These are phyloP conservation scores for Eulimnadia texana DNA, from an alignment of 1,140 invertebrate species.

Conservation along the genomic window DNA sequence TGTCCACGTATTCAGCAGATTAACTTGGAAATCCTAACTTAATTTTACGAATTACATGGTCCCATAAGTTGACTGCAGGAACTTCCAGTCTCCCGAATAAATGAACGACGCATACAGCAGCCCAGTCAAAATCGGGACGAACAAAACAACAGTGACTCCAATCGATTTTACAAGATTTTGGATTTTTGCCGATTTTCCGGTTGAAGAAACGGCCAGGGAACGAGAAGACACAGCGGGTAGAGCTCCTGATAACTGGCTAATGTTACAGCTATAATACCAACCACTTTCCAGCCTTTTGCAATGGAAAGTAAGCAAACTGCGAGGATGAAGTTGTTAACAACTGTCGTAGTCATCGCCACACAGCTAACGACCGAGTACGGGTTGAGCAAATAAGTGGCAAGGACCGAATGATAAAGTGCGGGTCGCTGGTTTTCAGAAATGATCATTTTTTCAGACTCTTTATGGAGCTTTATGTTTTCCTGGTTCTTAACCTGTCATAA, in stretches of 20 bases:
- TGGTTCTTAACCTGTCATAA: conserved; percentile 18
- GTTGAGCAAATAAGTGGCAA: conserved; percentile 77
- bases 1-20: too few species aligned
- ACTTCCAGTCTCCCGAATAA: conserved; percentile 47
- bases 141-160: conserved; percentile 21
- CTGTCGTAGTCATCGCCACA: conserved; percentile 77
- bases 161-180: conserved; percentile 18
- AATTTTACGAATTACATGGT: conserved; percentile 78
- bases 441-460: conserved; percentile 42
- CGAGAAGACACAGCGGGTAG: conserved; percentile 69
- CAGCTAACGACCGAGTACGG: conserved; percentile 82
- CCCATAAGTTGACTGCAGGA: conserved; percentile 61
- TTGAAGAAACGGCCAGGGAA: conserved; percentile 50
- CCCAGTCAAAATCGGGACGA: conserved; percentile 22
- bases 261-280: conserved; percentile 35
- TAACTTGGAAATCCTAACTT: too few species aligned
- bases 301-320: conserved; percentile 52
- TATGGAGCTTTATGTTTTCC: conserved; percentile 33
- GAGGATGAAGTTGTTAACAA: conserved; percentile 71
- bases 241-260: conserved; percentile 66
- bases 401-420: conserved; percentile 46
- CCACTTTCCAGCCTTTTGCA: conserved; percentile 31
- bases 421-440: conserved; percentile 37
- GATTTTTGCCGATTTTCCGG: conserved; percentile 19
- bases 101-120: conserved; percentile 30